Evolutionary conservation across 1,140 invertebrate species (phyloP), one percentile per base, ranked within the genome.

Genomic region (Tetragonula clypearis): DNA sequence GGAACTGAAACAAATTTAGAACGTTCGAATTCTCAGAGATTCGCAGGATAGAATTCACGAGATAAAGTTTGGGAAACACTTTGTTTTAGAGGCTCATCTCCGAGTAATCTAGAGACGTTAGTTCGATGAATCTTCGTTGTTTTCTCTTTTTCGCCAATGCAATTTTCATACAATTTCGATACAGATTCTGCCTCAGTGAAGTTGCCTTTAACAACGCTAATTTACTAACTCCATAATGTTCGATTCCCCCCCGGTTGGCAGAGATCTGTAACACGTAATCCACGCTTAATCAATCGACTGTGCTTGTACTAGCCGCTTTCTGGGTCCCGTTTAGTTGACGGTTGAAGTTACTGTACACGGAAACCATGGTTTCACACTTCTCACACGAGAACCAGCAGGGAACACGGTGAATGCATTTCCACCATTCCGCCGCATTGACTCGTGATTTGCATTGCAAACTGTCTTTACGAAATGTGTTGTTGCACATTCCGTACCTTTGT

Each of bases 401-500:
- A 66, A 77, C 17, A 77, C 21, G 65, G 41, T 60, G 72, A 68
- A 60, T 72, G 80, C 88, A 87, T 90, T 86, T 88, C 74, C 79
- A 86, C 80, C 87, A 79, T 87, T 84, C 66, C 86, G 84, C 82
- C 82, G 89, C 86, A 79, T 75, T 19, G 62, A 82, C 26, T 66
- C 60, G 73, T 75, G 87, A 94, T 94, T 93, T 93, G 93, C 93
- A 94, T 92, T 94, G 92, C 90, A 92, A 93, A 92, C 91, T 90
- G 82, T 58, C 49, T 11, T 2, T 17, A n/a, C 41, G 17, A 19
- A 58, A 75, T 55, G 73, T 30, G 53, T 58, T 26, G 30, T 19
- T 12, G 19, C 55, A 56, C n/a, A 4, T 55, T 30, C 2, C 21
- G 19, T 35, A 26, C 79, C 82, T 84, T 79, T 56, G 76, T 78